Percentiles rank a stretch among this genome's conserved stretches.
Evolutionary conservation across 2,113 vertebrate genomes (phyloP).

Genomic region (Oriolus oriolus): DNA sequence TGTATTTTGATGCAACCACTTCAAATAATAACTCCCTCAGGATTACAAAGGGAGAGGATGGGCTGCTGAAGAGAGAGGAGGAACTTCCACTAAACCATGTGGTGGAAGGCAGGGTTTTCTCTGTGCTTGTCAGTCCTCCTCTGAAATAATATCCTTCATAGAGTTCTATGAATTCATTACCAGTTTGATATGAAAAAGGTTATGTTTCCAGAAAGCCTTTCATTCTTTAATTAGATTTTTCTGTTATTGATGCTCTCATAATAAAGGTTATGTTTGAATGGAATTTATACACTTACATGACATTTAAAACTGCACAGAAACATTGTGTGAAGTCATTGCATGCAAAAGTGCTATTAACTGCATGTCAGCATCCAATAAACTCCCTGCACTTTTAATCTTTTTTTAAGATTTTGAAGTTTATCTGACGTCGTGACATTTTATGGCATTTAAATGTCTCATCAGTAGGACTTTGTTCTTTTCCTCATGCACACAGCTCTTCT

Average conservation of each 20-base stretch:
- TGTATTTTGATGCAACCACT: neutral
- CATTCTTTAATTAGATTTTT: conserved; percentile 48
- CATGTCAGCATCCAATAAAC: neutral
- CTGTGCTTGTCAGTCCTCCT: neutral
- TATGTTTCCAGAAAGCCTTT: conserved; percentile 16
- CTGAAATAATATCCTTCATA: neutral
- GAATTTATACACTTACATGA: conserved; percentile 24
- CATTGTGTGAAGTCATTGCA: neutral
- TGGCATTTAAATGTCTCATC: conserved; percentile 26
- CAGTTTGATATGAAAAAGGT: conserved; percentile 3
- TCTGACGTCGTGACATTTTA: conserved; percentile 31
- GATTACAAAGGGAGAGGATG: neutral
- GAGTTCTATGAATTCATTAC: conserved; percentile 14
- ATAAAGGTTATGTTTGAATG: conserved; percentile 33
- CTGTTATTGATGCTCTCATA: conserved; percentile 39
- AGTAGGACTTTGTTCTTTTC: neutral
- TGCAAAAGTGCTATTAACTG: neutral
- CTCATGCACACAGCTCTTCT: neutral
- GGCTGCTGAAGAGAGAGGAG: neutral
- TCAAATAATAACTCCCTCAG: neutral
- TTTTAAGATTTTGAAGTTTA: neutral
- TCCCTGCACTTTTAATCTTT: neutral
- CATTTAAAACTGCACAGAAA: conserved; percentile 18
- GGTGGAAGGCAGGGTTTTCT: neutral
- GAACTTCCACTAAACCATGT: neutral